Evolutionary conservation across 2,113 vertebrate species (phyloP).

Genomic region (Lasiurus cinereus): DNA sequence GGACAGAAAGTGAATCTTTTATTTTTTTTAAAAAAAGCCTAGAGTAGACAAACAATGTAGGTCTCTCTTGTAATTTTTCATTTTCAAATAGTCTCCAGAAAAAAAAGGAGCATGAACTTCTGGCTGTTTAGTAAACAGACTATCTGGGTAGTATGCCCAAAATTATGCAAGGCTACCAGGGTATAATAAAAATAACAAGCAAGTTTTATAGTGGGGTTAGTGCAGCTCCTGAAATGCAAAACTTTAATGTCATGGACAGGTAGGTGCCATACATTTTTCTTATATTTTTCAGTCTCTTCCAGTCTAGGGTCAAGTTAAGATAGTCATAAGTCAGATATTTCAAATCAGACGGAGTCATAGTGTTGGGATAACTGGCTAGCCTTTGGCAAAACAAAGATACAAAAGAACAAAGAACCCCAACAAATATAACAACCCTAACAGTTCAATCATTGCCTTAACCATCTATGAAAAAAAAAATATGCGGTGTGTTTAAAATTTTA

Average conservation of each 20-base stretch:
- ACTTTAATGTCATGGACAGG: neutral
- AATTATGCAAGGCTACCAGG: neutral
- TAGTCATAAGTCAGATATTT: neutral
- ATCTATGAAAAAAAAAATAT: neutral
- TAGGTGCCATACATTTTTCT: neutral
- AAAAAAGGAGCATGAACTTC: neutral
- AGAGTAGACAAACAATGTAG: neutral
- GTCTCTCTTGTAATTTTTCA: neutral
- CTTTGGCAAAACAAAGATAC: neutral
- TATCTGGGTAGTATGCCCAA: neutral
- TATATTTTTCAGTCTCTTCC: neutral
- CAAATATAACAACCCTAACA: neutral
- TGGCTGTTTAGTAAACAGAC: neutral
- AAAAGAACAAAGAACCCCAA: neutral
- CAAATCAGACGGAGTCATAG: neutral
- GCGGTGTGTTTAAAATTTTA: neutral
- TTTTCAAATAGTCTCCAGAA: neutral
- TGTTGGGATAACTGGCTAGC: neutral
- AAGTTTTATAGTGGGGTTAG: no score
- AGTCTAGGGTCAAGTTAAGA: neutral
- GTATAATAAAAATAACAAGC: neutral
- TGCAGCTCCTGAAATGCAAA: neutral
- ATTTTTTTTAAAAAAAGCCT: neutral
- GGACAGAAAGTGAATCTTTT: neutral
- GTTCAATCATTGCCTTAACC: neutral